Evolutionary conservation across 2,888 invertebrate genomes (phyloP).

Genomic region (Pinctada fucata): DNA sequence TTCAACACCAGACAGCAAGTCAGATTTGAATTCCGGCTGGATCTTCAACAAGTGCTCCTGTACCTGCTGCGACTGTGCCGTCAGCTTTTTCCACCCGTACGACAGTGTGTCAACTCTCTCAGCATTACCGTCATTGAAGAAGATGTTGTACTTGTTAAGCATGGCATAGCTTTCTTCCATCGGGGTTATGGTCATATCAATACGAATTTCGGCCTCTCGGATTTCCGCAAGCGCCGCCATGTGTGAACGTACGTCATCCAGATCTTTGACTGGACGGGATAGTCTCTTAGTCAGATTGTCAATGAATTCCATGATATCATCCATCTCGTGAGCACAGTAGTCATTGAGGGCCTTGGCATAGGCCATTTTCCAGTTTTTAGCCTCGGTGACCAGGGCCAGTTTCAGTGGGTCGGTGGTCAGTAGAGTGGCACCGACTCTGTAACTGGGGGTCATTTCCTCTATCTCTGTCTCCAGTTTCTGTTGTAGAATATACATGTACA

Average conservation of each 20-base stretch:
- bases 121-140: slow-evolving; percentile 91
- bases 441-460: slow-evolving; percentile 71
- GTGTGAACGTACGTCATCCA: slow-evolving; percentile 94
- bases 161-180: slow-evolving; percentile 97
- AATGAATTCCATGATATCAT: slow-evolving; percentile 86
- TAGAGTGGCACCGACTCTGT: slow-evolving; percentile 75
- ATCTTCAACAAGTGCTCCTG: slow-evolving; percentile 88
- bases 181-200: slow-evolving; percentile 95
- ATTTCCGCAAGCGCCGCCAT: slow-evolving; percentile 95
- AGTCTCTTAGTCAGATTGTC: slow-evolving; percentile 93
- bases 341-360: slow-evolving; percentile 77
- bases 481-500: slow-evolving; percentile 14
- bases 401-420: slow-evolving; percentile 82
- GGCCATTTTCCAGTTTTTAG: slow-evolving; percentile 76
- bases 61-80: slow-evolving; percentile 79
- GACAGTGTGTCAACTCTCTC: slow-evolving; percentile 95
- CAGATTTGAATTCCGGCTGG: slow-evolving; percentile 94
- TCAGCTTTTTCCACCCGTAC: slow-evolving; percentile 91
- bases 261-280: slow-evolving; percentile 89
- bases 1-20: slow-evolving; percentile 88
- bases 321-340: slow-evolving; percentile 77
- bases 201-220: slow-evolving; percentile 94
- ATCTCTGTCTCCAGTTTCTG: slow-evolving; percentile 76
- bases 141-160: slow-evolving; percentile 90
- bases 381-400: slow-evolving; percentile 86